Percentiles rank a stretch among this genome's conserved stretches.
phyloP scores from a whole-genome alignment of 2,113 vertebrate genomes.

The Protobothrops mucrosquamatus region DNA sequence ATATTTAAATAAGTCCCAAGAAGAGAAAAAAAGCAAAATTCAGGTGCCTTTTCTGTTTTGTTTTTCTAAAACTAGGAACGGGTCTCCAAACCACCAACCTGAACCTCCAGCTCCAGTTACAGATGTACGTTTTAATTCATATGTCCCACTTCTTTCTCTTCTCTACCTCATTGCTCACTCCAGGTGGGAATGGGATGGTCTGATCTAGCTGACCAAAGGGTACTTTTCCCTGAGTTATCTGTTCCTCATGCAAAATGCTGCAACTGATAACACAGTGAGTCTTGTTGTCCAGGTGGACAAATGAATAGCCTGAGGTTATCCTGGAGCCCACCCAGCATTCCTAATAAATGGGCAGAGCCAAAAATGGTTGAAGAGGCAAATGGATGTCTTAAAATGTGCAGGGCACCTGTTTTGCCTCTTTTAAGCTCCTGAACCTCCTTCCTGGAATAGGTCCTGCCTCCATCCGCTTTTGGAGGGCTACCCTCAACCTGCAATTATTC shows the following conservation, averaged over 20 bases:
- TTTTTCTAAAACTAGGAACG: constrained; percentile 75
- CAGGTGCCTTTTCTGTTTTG: not conserved
- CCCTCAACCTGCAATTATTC: not conserved
- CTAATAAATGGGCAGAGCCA: not conserved
- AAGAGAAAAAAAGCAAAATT: not conserved
- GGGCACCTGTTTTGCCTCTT: not conserved
- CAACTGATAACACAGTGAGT: not conserved
- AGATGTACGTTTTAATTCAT: constrained; percentile 70
- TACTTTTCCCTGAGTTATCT: not conserved
- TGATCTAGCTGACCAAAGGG: not conserved
- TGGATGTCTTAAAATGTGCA: not conserved
- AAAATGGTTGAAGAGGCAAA: not conserved
- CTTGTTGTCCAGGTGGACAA: not conserved
- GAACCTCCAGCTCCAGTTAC: constrained; percentile 71
- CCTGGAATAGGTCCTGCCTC: not conserved
- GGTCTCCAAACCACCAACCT: constrained; percentile 85
- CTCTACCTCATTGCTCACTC: not conserved
- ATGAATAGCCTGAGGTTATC: not conserved
- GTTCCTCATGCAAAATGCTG: rapidly evolving
- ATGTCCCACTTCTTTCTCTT: not conserved
- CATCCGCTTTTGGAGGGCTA: not conserved
- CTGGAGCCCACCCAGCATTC: not conserved
- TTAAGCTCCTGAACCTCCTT: not conserved
- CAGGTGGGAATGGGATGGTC: not conserved
- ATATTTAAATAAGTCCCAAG: not conserved